These are phyloP conservation scores for Chromobotia macracanthus DNA, from an alignment of 2,797 vertebrate genomes.

Conservation along the genomic window DNA sequence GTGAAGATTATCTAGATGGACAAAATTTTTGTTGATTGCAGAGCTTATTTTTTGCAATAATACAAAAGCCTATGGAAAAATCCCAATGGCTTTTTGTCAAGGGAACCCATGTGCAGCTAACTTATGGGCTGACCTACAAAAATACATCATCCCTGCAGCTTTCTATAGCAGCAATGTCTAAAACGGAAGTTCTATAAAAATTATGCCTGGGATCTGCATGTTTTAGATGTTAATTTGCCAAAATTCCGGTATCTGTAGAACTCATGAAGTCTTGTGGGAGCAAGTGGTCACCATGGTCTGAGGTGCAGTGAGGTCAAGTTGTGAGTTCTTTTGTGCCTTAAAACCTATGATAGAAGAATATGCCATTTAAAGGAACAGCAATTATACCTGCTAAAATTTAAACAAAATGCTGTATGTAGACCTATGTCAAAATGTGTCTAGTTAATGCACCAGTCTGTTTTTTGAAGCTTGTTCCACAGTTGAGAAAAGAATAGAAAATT, in stretches of 20 bases:
- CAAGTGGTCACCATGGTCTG: neutral
- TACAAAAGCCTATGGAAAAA: too few relatives aligned
- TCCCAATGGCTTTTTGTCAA: too few relatives aligned
- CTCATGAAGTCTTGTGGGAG: neutral
- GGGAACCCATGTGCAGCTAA: too few relatives aligned
- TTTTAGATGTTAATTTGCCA: slow-evolving; percentile 2
- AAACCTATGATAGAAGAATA: neutral
- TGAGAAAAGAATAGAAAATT: slow-evolving; percentile 7
- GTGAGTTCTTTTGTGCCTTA: neutral
- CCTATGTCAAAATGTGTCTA: neutral
- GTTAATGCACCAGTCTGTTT: neutral
- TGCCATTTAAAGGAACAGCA: neutral
- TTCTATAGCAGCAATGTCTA: too few relatives aligned
- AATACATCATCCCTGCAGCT: too few relatives aligned
- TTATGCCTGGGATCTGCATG: slow-evolving; percentile 8
- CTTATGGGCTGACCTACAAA: too few relatives aligned
- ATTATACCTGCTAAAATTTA: neutral
- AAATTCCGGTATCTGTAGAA: neutral
- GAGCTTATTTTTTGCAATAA: too few relatives aligned
- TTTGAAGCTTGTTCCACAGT: neutral
- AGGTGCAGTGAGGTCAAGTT: neutral
- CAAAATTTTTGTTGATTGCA: too few relatives aligned
- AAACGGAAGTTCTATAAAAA: neutral
- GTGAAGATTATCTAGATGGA: too few relatives aligned
- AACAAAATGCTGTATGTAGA: neutral